These are phyloP conservation scores for Nephrotoma appendiculata DNA, from an alignment of 2,888 invertebrate genomes.

Conservation along the genomic window DNA sequence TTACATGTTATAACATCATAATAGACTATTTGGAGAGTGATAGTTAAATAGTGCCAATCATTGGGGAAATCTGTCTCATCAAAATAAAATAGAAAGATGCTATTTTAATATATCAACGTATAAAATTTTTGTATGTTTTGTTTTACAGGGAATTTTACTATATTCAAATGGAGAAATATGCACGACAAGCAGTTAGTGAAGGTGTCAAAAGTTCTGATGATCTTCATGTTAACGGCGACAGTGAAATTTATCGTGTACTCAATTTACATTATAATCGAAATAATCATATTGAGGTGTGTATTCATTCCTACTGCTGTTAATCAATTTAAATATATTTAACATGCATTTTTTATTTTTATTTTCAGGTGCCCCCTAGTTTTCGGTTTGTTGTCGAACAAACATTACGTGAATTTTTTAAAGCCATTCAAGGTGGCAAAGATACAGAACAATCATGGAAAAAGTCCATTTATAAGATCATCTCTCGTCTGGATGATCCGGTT, in stretches of 20 bases:
- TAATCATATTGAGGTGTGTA: constrained; percentile 36
- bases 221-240: constrained; percentile 85
- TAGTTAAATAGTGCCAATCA: neutral
- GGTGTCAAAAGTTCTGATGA: constrained; percentile 88
- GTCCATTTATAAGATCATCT: constrained; percentile 99
- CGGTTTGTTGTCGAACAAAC: constrained; percentile 96
- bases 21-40: neutral
- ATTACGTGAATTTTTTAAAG: constrained; percentile 96
- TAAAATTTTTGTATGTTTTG: neutral
- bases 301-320: neutral
- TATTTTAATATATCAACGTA: neutral
- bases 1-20: neutral
- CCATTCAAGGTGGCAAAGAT: constrained; percentile 93
- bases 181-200: constrained; percentile 93
- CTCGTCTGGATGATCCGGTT: constrained; percentile 94
- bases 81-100: neutral
- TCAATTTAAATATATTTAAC: constrained; percentile 12
- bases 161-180: constrained; percentile 99
- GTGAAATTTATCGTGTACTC: constrained; percentile 93
- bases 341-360: constrained; percentile 1
- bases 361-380: constrained; percentile 93
- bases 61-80: neutral
- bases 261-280: constrained; percentile 99
- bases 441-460: constrained; percentile 99
- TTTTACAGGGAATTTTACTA: constrained; percentile 94